phyloP scores from a whole-genome alignment of 1,140 invertebrate species.

The Xylocopa sonorina region DNA sequence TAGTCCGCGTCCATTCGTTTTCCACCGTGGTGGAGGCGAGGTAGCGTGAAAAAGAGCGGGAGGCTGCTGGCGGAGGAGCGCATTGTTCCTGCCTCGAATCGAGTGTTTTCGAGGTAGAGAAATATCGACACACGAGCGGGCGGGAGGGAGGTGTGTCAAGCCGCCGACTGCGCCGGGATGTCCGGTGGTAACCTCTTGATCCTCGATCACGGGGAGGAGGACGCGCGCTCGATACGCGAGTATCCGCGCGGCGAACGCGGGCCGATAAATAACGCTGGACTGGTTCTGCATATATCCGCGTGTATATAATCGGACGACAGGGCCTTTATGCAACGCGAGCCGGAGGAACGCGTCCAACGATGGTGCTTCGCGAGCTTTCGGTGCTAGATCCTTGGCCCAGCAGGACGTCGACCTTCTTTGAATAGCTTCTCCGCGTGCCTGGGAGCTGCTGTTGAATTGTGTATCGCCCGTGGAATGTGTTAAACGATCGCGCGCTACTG shows the following conservation, averaged over 20 bases:
- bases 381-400: constrained; percentile 30
- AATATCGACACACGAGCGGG: constrained; percentile 54
- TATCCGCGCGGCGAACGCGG: constrained; percentile 20
- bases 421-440: background rate
- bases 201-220: constrained; percentile 29
- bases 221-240: constrained; percentile 29
- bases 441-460: too few species aligned
- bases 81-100: constrained; percentile 54
- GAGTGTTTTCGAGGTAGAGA: constrained; percentile 47
- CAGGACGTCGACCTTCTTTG: constrained; percentile 7
- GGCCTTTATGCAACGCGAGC: constrained; percentile 34
- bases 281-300: constrained; percentile 48
- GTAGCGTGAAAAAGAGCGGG: background rate
- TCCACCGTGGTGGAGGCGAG: background rate
- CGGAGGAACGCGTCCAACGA: background rate
- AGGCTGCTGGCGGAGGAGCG: constrained; percentile 3
- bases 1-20: constrained; percentile 21
- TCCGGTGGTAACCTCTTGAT: constrained; percentile 56
- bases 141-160: constrained; percentile 17
- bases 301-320: constrained; percentile 38
- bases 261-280: constrained; percentile 59
- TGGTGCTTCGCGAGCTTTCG: background rate
- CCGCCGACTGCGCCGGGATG: constrained; percentile 50
- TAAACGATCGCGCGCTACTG: background rate
- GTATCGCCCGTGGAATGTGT: background rate